Evolutionary conservation across 2,113 vertebrate species (phyloP), one percentile per base, ranked within the genome.

Genomic region (Fregetta grallaria): DNA sequence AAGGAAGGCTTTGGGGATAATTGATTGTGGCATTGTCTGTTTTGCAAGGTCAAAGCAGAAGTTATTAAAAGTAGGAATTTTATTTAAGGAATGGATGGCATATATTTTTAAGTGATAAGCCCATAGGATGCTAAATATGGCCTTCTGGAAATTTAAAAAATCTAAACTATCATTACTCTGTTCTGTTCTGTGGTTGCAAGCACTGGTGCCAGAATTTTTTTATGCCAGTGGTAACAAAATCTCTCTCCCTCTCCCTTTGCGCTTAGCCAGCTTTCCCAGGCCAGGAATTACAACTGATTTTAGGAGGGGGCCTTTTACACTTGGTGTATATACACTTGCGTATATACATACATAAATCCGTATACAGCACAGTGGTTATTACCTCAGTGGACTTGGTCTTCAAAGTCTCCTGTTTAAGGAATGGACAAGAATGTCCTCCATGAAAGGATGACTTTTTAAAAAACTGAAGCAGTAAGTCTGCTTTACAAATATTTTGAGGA

Each of bases 31-130:
- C 58, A 70, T 66, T 86, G 38, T 52, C 75, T 68, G 45, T 92
- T 95, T 81, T 72, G 19, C 82, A 96, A 96, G 95, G 90, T 94
- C 94, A 94, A 78, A 94, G 72, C 8, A 93, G 68, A 91, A 95
- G 90, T 93, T 95, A 96, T 93, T 94, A 95, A 94, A 97, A 93
- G 47, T 86, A 81, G 14, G 21, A 91, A 81, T 94, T 96, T 92
- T 95, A 91, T 94, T 88, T 92, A 77, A 93, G 72, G 92, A 92
- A 86, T 89, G 79, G 70, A 52, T 72, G 56, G 44, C 63, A 81
- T 95, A 93, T 90, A 95, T 94, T 96, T 96, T 97, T 82, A 93
- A 86, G 89, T 84, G 94, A 82, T 96, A 95, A 96, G 86, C 70
- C 92, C 62, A 79, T 73, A 91, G 50, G 92, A 95, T 93, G 77